Percentiles rank a stretch among this genome's conserved stretches.
Conservation (phyloP, 1,140 invertebrate species). For the Pararge aegeria region DNA sequence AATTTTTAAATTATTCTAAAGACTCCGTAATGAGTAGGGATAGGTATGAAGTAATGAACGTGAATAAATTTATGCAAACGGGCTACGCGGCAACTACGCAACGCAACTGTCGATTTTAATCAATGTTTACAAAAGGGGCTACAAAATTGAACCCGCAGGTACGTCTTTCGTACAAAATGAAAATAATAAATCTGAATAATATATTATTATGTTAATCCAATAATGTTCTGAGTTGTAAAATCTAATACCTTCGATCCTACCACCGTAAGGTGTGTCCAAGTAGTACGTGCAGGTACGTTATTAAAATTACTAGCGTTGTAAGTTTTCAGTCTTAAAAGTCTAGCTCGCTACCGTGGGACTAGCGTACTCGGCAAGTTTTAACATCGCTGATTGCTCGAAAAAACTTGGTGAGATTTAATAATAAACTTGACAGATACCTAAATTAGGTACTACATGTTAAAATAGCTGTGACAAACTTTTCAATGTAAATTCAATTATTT, state of each 20-base stretch:
- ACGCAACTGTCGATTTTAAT: constrained; percentile 23
- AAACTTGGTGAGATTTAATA: too few relatives aligned
- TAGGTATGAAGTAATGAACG: constrained; percentile 3
- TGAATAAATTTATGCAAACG: constrained; percentile 28
- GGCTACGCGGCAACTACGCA: background rate
- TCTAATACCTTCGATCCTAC: background rate
- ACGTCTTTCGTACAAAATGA: constrained; percentile 12
- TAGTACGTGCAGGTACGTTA: too few relatives aligned
- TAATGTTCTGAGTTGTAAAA: background rate
- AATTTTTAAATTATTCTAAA: background rate
- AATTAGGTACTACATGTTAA: too few relatives aligned
- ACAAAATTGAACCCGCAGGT: background rate
- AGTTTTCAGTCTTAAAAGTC: too few relatives aligned
- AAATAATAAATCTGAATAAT: constrained; percentile 17
- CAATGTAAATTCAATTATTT: too few relatives aligned
- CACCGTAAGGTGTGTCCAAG: too few relatives aligned
- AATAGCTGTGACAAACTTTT: too few relatives aligned
- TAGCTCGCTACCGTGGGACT: too few relatives aligned
- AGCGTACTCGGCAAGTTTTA: too few relatives aligned
- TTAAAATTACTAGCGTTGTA: too few relatives aligned
- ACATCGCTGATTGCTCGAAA: too few relatives aligned
- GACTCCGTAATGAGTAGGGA: background rate
- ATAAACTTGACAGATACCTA: too few relatives aligned
- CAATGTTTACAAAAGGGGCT: constrained; percentile 7
- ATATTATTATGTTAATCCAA: background rate